Conservation (phyloP, 2,797 vertebrate genomes). For the Lepidocolaptes lacrymiger region DNA sequence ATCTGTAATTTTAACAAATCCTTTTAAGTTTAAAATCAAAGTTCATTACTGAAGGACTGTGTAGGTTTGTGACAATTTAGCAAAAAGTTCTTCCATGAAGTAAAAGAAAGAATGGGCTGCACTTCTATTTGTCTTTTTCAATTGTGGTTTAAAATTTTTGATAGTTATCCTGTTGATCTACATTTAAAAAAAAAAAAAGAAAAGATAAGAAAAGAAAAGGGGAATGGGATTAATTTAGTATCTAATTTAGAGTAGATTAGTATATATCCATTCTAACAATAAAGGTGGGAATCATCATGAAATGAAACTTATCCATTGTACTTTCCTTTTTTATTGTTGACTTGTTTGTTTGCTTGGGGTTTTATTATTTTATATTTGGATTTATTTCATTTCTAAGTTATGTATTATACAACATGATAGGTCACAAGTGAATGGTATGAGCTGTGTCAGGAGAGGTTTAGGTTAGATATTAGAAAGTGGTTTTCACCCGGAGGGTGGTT, state of each 20-base stretch:
- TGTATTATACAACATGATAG: neutral
- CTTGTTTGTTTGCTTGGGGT: neutral
- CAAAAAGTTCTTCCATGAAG: neutral
- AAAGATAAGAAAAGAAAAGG: too few species aligned
- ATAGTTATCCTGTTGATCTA: neutral
- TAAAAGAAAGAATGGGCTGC: neutral
- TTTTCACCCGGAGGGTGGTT: accelerated
- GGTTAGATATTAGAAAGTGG: neutral
- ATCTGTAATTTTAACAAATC: neutral
- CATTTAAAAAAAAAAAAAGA: too few species aligned
- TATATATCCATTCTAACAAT: neutral
- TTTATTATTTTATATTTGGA: neutral
- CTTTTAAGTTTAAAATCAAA: neutral
- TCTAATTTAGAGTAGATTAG: neutral
- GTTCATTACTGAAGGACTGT: neutral
- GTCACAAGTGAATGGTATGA: neutral
- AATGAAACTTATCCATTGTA: neutral
- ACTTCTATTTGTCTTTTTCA: neutral
- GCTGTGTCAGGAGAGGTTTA: neutral
- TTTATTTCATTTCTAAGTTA: neutral
- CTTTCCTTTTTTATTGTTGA: neutral
- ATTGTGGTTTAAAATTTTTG: neutral
- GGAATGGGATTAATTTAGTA: neutral
- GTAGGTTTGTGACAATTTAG: neutral
- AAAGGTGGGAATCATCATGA: neutral